These are phyloP conservation scores for Myopa tessellatipennis DNA, from an alignment of 2,888 invertebrate genomes.

Conservation along the genomic window DNA sequence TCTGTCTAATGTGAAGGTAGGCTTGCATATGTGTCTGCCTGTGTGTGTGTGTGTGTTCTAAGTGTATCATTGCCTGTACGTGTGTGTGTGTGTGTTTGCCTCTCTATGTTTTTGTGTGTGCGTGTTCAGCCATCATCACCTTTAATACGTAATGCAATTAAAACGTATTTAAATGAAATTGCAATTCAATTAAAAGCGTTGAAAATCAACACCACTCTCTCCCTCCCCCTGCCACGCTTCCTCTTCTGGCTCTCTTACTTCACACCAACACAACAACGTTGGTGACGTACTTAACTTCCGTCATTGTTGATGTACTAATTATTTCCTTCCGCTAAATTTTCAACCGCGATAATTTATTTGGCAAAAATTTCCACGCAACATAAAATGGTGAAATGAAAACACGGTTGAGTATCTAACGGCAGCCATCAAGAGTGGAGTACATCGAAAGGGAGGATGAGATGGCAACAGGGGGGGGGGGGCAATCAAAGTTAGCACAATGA, in stretches of 20 bases:
- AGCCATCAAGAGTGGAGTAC: background rate
- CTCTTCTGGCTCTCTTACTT: background rate
- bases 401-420: background rate
- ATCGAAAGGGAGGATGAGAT: background rate
- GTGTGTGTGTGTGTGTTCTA: background rate
- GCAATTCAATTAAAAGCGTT: background rate
- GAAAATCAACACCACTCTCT: background rate
- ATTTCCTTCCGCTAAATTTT: slow-evolving; percentile 32
- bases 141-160: background rate
- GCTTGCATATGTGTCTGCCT: background rate
- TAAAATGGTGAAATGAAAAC: background rate
- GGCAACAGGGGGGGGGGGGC: background rate
- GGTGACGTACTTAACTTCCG: background rate
- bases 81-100: background rate
- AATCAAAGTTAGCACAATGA: background rate
- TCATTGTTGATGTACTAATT: slow-evolving; percentile 24
- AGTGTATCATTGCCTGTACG: background rate
- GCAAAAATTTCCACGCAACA: background rate
- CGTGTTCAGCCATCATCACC: background rate
- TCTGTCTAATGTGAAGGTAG: no score
- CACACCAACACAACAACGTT: background rate
- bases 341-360: slow-evolving; percentile 31
- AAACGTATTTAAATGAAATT: slow-evolving; percentile 2
- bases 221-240: background rate
- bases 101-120: background rate